These are phyloP conservation scores for Cinara cedri DNA, from an alignment of 2,888 invertebrate genomes.

Conservation along the genomic window DNA sequence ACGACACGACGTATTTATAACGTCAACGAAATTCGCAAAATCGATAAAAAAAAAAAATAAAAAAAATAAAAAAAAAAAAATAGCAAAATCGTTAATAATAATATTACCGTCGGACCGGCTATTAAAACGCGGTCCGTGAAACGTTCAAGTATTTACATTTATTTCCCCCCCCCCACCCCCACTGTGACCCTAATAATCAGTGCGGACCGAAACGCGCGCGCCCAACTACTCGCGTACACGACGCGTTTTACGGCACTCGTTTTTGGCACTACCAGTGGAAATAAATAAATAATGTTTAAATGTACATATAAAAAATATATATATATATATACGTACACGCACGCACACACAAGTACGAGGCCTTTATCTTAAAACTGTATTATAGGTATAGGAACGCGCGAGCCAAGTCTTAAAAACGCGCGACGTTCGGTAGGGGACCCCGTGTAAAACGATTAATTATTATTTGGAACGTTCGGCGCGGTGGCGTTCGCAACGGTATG, in stretches of 20 bases:
- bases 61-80: too few species aligned
- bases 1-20: neutral
- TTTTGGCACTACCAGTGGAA: conserved; percentile 31
- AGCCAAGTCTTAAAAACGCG: conserved; percentile 20
- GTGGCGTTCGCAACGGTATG: neutral
- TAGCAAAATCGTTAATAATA: conserved; percentile 30
- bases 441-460: conserved; percentile 23
- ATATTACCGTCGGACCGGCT: neutral
- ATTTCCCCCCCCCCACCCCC: too few species aligned
- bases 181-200: conserved; percentile 49
- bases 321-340: neutral
- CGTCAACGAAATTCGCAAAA: conserved; percentile 14
- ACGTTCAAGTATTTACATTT: conserved; percentile 54
- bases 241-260: conserved; percentile 1
- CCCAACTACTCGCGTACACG: conserved; percentile 1
- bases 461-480: neutral
- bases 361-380: conserved; percentile 9
- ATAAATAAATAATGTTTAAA: conserved; percentile 8
- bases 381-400: neutral
- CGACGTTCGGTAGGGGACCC: too few species aligned
- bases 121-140: conserved; percentile 25
- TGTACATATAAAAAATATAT: too few species aligned
- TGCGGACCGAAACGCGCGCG: conserved; percentile 41
- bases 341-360: neutral
- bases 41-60: neutral